Conservation (phyloP, 92 coral and sea anemone genomes). For the Desmophyllum pertusum region DNA sequence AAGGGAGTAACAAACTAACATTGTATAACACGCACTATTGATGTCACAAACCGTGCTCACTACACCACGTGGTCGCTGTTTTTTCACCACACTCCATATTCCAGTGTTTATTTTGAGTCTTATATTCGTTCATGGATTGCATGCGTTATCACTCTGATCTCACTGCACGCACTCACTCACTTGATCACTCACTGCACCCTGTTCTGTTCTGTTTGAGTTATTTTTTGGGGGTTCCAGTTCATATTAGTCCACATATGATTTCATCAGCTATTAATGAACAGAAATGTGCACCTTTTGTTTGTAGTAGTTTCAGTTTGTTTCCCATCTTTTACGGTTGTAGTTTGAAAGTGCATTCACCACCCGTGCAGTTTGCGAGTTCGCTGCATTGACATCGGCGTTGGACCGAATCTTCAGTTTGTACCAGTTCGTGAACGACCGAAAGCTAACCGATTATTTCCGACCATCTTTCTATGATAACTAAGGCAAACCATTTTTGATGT, state of each 20-base stretch:
- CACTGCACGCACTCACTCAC: not conserved
- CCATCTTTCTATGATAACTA: not conserved
- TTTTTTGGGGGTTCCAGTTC: slow-evolving; percentile 17
- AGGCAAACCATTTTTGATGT: not conserved
- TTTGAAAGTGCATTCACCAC: slow-evolving; percentile 22
- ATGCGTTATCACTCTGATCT: not conserved
- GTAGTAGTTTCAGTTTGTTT: slow-evolving; percentile 23
- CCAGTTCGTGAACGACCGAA: not conserved
- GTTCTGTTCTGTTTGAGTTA: not conserved
- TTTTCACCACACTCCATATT: not conserved
- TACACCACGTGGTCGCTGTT: not conserved
- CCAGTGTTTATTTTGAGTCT: not conserved
- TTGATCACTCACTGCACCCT: not conserved
- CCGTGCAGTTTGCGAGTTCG: not conserved
- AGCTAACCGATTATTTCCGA: not conserved
- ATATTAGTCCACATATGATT: slow-evolving; percentile 37
- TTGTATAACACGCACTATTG: slow-evolving; percentile 2
- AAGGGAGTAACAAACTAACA: slow-evolving; percentile 3
- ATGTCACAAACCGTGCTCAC: not conserved
- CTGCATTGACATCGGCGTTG: not conserved
- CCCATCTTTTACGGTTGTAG: not conserved
- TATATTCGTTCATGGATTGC: not conserved
- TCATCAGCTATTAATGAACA: slow-evolving; percentile 36
- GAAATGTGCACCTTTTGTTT: slow-evolving; percentile 20
- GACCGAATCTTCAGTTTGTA: not conserved